Evolutionary conservation across 2,797 vertebrate genomes (phyloP).

Genomic region (Emys orbicularis): DNA sequence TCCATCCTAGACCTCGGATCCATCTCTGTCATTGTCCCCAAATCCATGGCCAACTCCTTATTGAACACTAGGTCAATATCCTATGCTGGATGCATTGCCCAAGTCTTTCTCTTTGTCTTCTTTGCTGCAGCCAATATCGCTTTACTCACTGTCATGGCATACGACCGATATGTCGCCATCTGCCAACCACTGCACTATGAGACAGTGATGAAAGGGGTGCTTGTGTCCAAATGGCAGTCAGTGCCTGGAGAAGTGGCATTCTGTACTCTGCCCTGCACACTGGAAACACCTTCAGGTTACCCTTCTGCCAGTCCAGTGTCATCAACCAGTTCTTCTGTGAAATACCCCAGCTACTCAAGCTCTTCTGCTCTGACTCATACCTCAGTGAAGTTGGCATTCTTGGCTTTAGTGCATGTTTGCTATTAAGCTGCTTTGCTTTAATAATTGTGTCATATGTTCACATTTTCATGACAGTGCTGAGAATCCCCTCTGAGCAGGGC

Average conservation of each 20-base stretch:
- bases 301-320: too few species aligned
- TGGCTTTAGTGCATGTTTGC: not conserved
- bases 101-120: not conserved
- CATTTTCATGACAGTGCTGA: not conserved
- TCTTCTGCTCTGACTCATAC: not conserved
- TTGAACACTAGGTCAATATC: not conserved
- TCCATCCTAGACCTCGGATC: slow-evolving; percentile 3
- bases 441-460: not conserved
- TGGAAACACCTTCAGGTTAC: too few species aligned
- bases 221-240: too few species aligned
- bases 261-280: not conserved
- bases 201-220: too few species aligned
- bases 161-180: not conserved
- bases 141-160: not conserved
- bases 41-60: not conserved
- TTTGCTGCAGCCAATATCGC: not conserved
- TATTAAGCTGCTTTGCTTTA: not conserved
- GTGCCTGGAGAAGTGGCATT: too few species aligned
- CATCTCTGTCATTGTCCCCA: slow-evolving; percentile 15
- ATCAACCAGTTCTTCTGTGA: too few species aligned
- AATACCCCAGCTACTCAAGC: not conserved
- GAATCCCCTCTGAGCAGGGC: not conserved
- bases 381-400: not conserved
- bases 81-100: not conserved
- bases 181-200: too few species aligned